These are phyloP conservation scores for Catostylus mosaicus DNA, from an alignment of 30 jellyfish, hydroid and myxozoan species.

Conservation along the genomic window DNA sequence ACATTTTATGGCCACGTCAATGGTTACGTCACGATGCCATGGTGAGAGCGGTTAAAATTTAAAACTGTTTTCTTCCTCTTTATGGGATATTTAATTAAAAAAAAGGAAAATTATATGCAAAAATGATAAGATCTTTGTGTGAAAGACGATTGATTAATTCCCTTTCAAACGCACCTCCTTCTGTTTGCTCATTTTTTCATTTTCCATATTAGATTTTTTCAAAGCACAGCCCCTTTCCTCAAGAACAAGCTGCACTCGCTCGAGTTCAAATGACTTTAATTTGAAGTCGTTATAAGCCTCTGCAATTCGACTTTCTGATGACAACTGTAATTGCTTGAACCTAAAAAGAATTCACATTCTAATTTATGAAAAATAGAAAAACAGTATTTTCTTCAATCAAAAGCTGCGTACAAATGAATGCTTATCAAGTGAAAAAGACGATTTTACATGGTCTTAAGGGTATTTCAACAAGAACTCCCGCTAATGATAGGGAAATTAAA, in stretches of 20 bases:
- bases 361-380: background rate
- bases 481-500: background rate
- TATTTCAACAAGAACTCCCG: background rate
- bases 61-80: background rate
- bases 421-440: background rate
- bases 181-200: constrained; percentile 61
- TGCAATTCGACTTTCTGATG: constrained; percentile 69
- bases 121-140: too few species aligned
- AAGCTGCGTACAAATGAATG: background rate
- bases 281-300: constrained; percentile 67
- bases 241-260: constrained; percentile 74
- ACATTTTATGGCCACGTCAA: too few species aligned
- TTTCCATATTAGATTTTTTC: constrained; percentile 52
- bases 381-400: background rate
- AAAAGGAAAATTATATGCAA: background rate
- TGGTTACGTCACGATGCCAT: background rate
- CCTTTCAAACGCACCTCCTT: constrained; percentile 47
- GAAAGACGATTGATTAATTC: too few species aligned
- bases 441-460: background rate
- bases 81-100: background rate
- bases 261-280: constrained; percentile 69
- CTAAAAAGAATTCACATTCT: constrained; percentile 19
- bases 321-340: constrained; percentile 68
- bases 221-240: constrained; percentile 58
- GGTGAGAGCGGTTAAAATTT: background rate